Evolutionary conservation across 2,113 vertebrate species (phyloP), one percentile per base, ranked within the genome.

Genomic region (Melospiza melodia): DNA sequence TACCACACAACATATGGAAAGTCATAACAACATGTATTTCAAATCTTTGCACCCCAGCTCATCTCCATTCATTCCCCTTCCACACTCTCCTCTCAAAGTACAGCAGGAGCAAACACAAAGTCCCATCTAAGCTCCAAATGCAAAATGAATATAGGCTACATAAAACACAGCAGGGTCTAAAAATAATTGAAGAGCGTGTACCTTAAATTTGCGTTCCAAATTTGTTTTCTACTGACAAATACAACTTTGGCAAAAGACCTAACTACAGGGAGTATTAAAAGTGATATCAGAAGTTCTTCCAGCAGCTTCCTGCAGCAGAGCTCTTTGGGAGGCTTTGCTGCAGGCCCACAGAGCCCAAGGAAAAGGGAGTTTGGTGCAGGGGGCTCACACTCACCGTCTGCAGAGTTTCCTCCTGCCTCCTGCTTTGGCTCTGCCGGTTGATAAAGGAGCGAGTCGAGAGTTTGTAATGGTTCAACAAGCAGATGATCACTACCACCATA

Each of bases 401-500:
- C 94, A 99, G 96, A 87, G 98, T 95, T 90, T 99, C 98, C 9
- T 99, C 98, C 84, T 98, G 98, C 93, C 99, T 98, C 83, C 98
- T 98, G 96, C 98, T 98, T 96, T 98, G 99, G 97, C 98, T 99
- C 59, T 99, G 99, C 31, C 98, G 98, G 87, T 98, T 99, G 91
- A 99, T 99, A 96, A 99, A 99, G 97, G 99, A 99, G 97, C 99
- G 98, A 14, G 99, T 99, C 20, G 99, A 99, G 89, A 99, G 98
- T 96, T 99, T 99, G 98, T 99, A 99, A 98, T 99, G 99, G 98
- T 99, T 99, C 97, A 99, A 98, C 97, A 99, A 97, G 97, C 99
- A 99, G 97, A 99, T 98, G 96, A 99, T 99, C 90, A 99, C 99
- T 93, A 99, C 98, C 72, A 99, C 99, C 99, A 99, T 99, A 98